A percentile compares a stretch with the other conserved stretches of the same genome.
These are phyloP conservation scores for Silurus glanis DNA, from an alignment of 2,113 vertebrate genomes.

Conservation along the genomic window DNA sequence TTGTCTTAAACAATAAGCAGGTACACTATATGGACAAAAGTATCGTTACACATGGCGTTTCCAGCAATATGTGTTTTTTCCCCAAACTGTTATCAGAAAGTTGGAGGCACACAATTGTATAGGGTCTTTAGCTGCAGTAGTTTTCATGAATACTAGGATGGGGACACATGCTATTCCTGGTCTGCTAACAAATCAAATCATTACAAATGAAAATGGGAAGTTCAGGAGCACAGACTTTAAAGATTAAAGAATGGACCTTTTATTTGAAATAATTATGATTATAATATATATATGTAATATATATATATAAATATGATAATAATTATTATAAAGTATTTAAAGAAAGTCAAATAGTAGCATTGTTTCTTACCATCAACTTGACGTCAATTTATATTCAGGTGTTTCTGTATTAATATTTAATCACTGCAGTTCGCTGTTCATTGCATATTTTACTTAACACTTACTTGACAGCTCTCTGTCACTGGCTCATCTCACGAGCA, in stretches of 20 bases:
- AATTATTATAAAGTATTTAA: background rate
- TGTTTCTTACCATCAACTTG: background rate
- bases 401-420: background rate
- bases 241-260: background rate
- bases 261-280: background rate
- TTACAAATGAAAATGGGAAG: background rate
- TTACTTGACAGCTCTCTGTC: background rate
- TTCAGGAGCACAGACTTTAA: background rate
- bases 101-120: too few relatives aligned
- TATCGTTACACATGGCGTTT: too few relatives aligned
- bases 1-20: background rate
- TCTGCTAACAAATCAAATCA: constrained; percentile 5
- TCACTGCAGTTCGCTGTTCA: background rate
- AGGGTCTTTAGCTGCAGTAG: background rate
- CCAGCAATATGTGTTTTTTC: background rate
- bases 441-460: background rate
- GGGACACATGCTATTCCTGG: background rate
- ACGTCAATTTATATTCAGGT: background rate
- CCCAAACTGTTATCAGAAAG: too few relatives aligned
- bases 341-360: background rate
- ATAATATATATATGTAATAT: too few relatives aligned
- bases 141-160: background rate
- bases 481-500: constrained; percentile 7
- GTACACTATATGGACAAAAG: too few relatives aligned
- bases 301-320: too few relatives aligned